Base-by-base conservation (phyloP, 2,888 invertebrate genomes). In the Pristionchus fissidentatus region DNA sequence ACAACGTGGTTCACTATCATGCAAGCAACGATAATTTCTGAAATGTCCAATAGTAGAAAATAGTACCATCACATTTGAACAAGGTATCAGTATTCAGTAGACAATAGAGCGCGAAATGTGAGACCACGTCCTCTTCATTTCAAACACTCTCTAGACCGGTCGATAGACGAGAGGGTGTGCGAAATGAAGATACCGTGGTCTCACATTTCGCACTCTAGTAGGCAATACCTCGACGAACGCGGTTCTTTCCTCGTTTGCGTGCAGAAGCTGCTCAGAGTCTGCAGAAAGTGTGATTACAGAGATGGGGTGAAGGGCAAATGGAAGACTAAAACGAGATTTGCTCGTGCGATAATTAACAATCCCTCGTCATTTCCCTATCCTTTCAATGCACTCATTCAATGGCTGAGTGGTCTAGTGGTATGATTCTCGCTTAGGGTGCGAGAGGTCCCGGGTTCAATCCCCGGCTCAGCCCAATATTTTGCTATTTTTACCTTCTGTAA, bases 391-490 rank as follows among this genome's bases (percentile, higher is more conserved):
- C 1, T 26, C 26, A 43, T 70, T 26, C 13, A 75, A 75, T 84
- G 86, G 87, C 87, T 86, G 86, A 88, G 90, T 92, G 92, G 92
- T 92, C 92, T 92, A 92, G 92, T 91, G 92, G 92, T 91, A 92
- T 92, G 92, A 92, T 92, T 92, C 90, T 92, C 91, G 92, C 91
- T 92, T 92, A 92, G 92, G 92, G 92, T 92, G 92, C 92, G 91
- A 92, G 91, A 92, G 92, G 92, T 92, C 92, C 91, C 91, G 91
- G 89, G 91, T 88, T 91, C 91, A 87, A 91, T 89, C 90, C 89
- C 89, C 89, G 88, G 89, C 87, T 86, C 85, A 87, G 87, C 75
- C 32, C 35, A 49, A 15, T 32, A 62, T 62, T 35, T 29, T 32
- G 62, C 55, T 82, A 52, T 19, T 52, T 78, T 15, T 83, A 86